Evolutionary conservation across 2,113 vertebrate genomes (phyloP).

Genomic region (Microcebus murinus): DNA sequence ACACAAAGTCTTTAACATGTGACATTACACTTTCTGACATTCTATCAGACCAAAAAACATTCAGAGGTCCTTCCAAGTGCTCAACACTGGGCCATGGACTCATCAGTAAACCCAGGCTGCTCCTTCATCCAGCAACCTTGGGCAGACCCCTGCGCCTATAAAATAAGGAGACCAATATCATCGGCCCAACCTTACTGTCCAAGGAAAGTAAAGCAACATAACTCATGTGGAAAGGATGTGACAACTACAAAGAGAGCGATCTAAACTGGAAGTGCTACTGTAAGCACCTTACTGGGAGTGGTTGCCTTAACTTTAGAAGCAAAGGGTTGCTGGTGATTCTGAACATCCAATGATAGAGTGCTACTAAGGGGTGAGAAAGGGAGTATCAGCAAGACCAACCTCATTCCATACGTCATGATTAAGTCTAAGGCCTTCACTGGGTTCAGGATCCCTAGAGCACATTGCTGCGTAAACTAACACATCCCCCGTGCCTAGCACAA

Average conservation of each 20-base stretch:
- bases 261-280: background rate
- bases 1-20: background rate
- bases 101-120: background rate
- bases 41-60: background rate
- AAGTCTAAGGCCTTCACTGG: background rate
- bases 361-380: background rate
- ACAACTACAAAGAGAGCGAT: conserved; percentile 42
- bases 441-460: background rate
- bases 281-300: background rate
- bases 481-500: background rate
- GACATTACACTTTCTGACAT: background rate
- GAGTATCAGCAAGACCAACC: background rate
- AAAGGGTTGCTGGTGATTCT: background rate
- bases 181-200: background rate
- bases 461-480: background rate
- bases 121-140: background rate
- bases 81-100: background rate
- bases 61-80: background rate
- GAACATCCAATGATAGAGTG: background rate
- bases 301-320: background rate
- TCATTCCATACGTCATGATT: background rate
- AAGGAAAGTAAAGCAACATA: background rate
- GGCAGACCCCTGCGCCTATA: background rate
- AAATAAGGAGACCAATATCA: background rate
- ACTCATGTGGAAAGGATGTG: conserved; percentile 34